Percentiles rank a stretch among this genome's conserved stretches.
Conservation (phyloP, 2,113 vertebrate genomes). For the Podilymbus podiceps region DNA sequence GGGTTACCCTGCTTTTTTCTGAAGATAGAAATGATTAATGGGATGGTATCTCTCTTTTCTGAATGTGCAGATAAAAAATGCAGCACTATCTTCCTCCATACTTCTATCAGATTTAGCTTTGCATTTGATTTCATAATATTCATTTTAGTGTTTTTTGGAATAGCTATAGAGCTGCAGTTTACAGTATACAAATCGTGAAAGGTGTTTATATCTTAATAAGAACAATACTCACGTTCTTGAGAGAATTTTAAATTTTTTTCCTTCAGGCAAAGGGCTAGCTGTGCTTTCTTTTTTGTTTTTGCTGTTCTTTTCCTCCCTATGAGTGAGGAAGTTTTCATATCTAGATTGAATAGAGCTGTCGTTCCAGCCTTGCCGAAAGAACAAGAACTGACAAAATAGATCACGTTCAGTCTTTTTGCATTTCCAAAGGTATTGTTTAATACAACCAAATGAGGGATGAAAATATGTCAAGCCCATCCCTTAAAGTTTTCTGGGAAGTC, state of each 20-base stretch:
- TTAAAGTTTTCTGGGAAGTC: background rate
- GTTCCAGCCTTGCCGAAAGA: background rate
- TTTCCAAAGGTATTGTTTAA: background rate
- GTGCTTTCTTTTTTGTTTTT: background rate
- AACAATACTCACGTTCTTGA: background rate
- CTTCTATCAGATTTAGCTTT: background rate
- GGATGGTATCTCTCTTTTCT: background rate
- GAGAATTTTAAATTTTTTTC: background rate
- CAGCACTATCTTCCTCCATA: background rate
- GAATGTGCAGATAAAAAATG: background rate
- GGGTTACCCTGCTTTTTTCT: background rate
- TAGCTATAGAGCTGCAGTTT: background rate
- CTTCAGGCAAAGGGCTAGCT: background rate
- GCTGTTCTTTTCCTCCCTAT: rapidly evolving
- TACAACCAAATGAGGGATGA: background rate
- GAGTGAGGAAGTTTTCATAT: background rate
- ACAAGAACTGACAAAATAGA: background rate
- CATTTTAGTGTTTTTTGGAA: background rate
- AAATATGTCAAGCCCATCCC: background rate
- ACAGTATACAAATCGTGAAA: background rate
- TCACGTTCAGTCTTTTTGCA: background rate
- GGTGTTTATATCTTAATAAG: background rate
- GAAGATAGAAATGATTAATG: background rate
- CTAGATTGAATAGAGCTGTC: background rate
- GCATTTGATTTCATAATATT: background rate